Evolutionary conservation across 2,797 vertebrate genomes (phyloP).

Genomic region (Geotrypetes seraphini): DNA sequence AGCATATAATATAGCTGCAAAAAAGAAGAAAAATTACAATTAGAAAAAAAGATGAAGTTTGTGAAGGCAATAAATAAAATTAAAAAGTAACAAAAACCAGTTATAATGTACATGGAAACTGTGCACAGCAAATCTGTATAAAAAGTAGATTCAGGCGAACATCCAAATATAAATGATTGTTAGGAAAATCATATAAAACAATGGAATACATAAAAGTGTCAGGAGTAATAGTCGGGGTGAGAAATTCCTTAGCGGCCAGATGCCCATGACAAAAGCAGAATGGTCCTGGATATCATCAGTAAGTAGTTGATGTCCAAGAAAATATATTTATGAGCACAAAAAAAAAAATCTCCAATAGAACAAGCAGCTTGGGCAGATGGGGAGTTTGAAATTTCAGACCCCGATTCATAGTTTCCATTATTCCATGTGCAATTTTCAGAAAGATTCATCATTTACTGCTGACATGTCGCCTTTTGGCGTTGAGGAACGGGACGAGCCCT

Average conservation of each 20-base stretch:
- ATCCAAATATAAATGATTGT: constrained; percentile 89
- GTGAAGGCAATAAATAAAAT: constrained; percentile 97
- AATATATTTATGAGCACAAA: constrained; percentile 36
- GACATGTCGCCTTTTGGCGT: constrained; percentile 93
- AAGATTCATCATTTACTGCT: constrained; percentile 87
- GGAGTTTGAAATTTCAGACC: constrained; percentile 61
- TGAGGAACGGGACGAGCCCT: constrained; percentile 92
- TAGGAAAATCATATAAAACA: constrained; percentile 93
- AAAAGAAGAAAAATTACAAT: constrained; percentile 57
- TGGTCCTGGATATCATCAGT: constrained; percentile 47
- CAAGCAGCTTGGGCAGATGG: constrained; percentile 54
- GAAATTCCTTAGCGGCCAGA: constrained; percentile 62
- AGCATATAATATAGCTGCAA: constrained; percentile 72
- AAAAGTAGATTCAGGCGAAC: constrained; percentile 86
- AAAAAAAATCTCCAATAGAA: constrained; percentile 47
- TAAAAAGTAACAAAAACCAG: constrained; percentile 64
- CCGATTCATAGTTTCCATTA: constrained; percentile 64
- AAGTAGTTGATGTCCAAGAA: constrained; percentile 43
- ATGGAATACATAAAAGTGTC: constrained; percentile 89
- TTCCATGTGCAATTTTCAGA: constrained; percentile 77
- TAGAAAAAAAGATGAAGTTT: constrained; percentile 69
- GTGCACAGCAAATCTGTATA: constrained; percentile 90
- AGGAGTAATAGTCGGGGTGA: constrained; percentile 74
- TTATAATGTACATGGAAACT: constrained; percentile 84
- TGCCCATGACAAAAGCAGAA: constrained; percentile 53